Percentiles rank a stretch among this genome's conserved stretches.
phyloP scores from a whole-genome alignment of 1,140 invertebrate species.

The Cyclargus thomasi region DNA sequence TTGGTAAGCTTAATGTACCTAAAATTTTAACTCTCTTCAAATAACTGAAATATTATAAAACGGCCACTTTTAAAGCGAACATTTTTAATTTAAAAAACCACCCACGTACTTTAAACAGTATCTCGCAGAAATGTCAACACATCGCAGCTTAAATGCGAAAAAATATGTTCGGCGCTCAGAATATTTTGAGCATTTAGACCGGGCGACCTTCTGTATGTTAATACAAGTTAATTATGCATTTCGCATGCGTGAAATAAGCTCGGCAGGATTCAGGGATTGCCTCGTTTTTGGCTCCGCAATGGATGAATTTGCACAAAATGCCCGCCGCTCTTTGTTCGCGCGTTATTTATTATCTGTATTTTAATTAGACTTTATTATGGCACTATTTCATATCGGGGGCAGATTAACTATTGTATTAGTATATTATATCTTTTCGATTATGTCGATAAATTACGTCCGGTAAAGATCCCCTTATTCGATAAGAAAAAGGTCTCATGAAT shows the following conservation, averaged over 20 bases:
- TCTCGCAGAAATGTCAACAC: not conserved
- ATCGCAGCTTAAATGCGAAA: not conserved
- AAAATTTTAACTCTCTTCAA: too few relatives aligned
- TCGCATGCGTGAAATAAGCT: conserved; percentile 9
- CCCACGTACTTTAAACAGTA: not conserved
- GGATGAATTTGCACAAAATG: conserved; percentile 16
- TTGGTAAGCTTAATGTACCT: too few relatives aligned
- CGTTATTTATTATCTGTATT: conserved; percentile 23
- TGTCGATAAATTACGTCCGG: not conserved
- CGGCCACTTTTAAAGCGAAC: too few relatives aligned
- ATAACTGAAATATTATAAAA: too few relatives aligned
- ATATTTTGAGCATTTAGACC: not conserved
- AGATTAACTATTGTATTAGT: conserved; percentile 1
- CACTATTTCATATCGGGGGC: not conserved
- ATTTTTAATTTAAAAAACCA: too few relatives aligned
- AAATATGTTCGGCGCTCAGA: not conserved
- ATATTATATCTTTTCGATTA: conserved; percentile 4
- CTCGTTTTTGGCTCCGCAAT: conserved; percentile 20
- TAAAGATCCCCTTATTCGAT: not conserved
- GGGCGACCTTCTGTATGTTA: not conserved
- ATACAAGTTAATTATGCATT: conserved; percentile 20
- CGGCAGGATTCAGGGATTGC: conserved; percentile 13
- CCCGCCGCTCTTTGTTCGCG: conserved; percentile 18
- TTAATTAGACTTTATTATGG: conserved; percentile 19
- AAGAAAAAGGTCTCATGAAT: not conserved